Conservation (phyloP, 2,797 vertebrate species). For the Myotis vivesi region DNA sequence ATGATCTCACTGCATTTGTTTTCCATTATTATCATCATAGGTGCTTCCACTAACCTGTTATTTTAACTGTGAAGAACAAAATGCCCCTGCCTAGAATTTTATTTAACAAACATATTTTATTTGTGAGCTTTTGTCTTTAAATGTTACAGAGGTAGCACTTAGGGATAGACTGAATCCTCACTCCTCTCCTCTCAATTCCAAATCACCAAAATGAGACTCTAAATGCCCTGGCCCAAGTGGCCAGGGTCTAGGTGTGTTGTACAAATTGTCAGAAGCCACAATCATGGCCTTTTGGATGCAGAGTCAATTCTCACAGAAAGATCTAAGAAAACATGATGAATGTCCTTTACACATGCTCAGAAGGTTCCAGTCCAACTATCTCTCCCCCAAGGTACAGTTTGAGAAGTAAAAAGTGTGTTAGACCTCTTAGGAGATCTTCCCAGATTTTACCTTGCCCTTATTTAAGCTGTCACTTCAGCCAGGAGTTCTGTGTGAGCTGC, state of each 20-base stretch:
- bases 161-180: not conserved
- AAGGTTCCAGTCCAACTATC: not conserved
- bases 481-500: not conserved
- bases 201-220: not conserved
- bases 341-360: not conserved
- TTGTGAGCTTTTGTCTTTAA: not conserved
- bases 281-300: not conserved
- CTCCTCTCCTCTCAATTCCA: not conserved
- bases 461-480: not conserved
- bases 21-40: not conserved
- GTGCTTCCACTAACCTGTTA: not conserved
- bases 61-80: conserved; percentile 19
- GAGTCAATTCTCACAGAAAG: not conserved
- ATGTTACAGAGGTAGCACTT: not conserved
- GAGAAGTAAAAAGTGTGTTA: not conserved
- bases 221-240: not conserved
- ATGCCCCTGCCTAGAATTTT: not conserved
- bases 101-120: not conserved
- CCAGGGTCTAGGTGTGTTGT: not conserved
- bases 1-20: not conserved
- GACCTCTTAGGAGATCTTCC: not conserved
- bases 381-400: not conserved
- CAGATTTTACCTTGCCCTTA: not conserved
- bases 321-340: not conserved
- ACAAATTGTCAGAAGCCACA: not conserved